phyloP scores from a whole-genome alignment of 2,797 vertebrate genomes.

The Siniperca undulata region DNA sequence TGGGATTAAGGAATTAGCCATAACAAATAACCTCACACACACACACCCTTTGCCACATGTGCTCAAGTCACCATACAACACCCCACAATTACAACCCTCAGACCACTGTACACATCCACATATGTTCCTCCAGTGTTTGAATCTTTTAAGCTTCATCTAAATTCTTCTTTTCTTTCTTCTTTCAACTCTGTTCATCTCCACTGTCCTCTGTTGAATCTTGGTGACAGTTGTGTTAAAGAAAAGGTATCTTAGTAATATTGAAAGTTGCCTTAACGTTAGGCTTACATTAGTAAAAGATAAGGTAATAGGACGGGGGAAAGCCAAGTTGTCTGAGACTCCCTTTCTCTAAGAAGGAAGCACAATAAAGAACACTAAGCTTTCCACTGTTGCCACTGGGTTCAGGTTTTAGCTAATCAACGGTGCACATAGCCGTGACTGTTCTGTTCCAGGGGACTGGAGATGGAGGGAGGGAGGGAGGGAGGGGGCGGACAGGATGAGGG shows the following conservation, averaged over 20 bases:
- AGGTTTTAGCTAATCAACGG: slow-evolving; percentile 84
- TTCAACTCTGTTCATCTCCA: slow-evolving; percentile 19
- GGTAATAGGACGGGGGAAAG: slow-evolving; percentile 57
- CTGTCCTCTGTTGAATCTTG: slow-evolving; percentile 21
- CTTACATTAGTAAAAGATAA: slow-evolving; percentile 69
- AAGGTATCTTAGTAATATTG: slow-evolving; percentile 20
- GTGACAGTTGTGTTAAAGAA: slow-evolving; percentile 41
- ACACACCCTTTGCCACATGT: slow-evolving; percentile 29
- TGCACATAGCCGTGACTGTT: slow-evolving; percentile 86
- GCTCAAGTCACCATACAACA: slow-evolving; percentile 36
- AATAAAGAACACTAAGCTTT: slow-evolving; percentile 70
- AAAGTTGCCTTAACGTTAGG: slow-evolving; percentile 50
- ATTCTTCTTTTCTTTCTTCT: slow-evolving; percentile 18
- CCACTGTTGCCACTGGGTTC: slow-evolving; percentile 74
- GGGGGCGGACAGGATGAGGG: slow-evolving; percentile 65
- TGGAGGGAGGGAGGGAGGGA: slow-evolving; percentile 20
- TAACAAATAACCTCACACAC: slow-evolving; percentile 64
- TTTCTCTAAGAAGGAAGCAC: slow-evolving; percentile 67
- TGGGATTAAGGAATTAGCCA: slow-evolving; percentile 63
- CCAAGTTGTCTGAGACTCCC: slow-evolving; percentile 61
- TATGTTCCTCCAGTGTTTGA: slow-evolving; percentile 21
- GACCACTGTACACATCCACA: slow-evolving; percentile 44
- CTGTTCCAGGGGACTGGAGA: slow-evolving; percentile 81
- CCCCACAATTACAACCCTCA: slow-evolving; percentile 31
- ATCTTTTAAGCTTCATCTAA: slow-evolving; percentile 19